These are phyloP conservation scores for Falco berigora DNA, from an alignment of 2,797 vertebrate species.

Conservation along the genomic window DNA sequence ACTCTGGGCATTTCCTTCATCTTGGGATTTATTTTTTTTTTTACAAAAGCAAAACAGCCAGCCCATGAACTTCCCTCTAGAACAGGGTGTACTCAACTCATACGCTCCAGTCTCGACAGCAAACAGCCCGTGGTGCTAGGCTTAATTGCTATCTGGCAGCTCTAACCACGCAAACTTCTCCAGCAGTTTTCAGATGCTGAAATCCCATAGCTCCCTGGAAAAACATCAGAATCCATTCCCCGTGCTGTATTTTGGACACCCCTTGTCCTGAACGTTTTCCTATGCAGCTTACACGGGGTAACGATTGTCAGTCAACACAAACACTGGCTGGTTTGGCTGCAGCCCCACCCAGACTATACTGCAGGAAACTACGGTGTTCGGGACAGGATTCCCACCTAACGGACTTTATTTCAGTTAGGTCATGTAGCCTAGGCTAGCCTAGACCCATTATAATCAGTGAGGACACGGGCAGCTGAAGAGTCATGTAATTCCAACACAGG, in stretches of 20 bases:
- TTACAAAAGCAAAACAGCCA: not conserved
- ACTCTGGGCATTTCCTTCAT: not conserved
- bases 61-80: not conserved
- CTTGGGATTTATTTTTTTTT: not conserved
- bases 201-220: rapidly evolving
- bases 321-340: not conserved
- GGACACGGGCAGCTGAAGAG: not conserved
- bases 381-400: not conserved
- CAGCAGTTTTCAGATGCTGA: constrained; percentile 8
- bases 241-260: not conserved
- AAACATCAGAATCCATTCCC: not conserved
- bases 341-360: not conserved
- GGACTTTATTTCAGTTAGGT: not conserved
- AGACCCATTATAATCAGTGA: not conserved
- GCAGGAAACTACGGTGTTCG: not conserved
- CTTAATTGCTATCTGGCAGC: constrained; percentile 29
- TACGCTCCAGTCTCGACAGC: constrained; percentile 1
- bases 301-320: not conserved
- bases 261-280: not conserved
- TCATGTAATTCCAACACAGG: not conserved
- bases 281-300: not conserved
- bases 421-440: not conserved
- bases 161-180: not conserved
- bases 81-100: constrained; percentile 27
- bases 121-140: not conserved